Percentiles rank a stretch among this genome's conserved stretches.
Conservation (phyloP, 2,113 vertebrate species). For the Saimiri boliviensis region DNA sequence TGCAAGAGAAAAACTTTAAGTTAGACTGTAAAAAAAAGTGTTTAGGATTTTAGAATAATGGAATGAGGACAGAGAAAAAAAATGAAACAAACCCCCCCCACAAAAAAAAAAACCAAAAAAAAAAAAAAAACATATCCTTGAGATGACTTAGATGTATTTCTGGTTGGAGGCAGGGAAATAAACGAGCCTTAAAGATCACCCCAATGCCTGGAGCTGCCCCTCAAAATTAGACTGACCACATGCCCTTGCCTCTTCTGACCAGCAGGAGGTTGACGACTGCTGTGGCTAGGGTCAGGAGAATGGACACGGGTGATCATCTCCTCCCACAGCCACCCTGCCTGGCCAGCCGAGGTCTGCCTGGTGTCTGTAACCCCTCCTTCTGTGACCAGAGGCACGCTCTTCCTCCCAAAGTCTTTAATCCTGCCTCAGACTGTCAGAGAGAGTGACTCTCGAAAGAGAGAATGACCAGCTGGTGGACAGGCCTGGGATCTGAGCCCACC, state of each 20-base stretch:
- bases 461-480: slow-evolving; percentile 76
- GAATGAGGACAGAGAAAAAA: not conserved
- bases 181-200: not conserved
- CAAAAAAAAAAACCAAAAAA: too few relatives aligned
- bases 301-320: not conserved
- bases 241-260: not conserved
- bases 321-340: not conserved
- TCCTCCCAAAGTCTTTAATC: slow-evolving; percentile 85
- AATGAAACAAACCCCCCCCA: not conserved
- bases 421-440: slow-evolving; percentile 90
- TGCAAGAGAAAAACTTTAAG: not conserved
- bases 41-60: slow-evolving; percentile 38
- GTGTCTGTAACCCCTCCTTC: slow-evolving; percentile 86
- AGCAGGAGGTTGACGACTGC: not conserved
- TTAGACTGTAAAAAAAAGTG: not conserved
- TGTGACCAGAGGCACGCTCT: slow-evolving; percentile 84
- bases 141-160: not conserved
- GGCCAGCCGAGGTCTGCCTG: slow-evolving; percentile 80
- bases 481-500: slow-evolving; percentile 72
- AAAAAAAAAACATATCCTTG: not conserved
- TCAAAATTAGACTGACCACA: not conserved
- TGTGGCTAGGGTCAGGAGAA: too few relatives aligned
- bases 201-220: not conserved
- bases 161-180: not conserved
- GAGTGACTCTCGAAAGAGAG: slow-evolving; percentile 88